Evolutionary conservation across 2,888 invertebrate species (phyloP).

Genomic region (Ophioninae sp.): DNA sequence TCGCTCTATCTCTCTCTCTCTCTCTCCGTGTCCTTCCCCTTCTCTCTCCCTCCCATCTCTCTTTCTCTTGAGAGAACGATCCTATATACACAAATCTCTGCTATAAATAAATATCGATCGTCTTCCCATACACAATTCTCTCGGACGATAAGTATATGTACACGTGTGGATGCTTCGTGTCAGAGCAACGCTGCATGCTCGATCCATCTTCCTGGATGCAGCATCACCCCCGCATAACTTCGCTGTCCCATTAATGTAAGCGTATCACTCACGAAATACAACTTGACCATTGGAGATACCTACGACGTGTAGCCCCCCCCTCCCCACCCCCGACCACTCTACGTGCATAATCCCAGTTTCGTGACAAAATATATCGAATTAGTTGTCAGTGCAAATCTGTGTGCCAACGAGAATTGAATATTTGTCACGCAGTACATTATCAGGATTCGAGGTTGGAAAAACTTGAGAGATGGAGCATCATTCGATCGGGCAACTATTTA

Average conservation of each 20-base stretch:
- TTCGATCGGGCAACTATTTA: neutral
- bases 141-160: conserved; percentile 43
- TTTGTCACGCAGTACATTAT: neutral
- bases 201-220: conserved; percentile 16
- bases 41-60: no score
- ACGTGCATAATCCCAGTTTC: no score
- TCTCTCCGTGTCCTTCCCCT: no score
- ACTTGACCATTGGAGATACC: no score
- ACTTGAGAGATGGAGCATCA: neutral
- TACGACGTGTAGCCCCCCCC: no score
- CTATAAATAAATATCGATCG: conserved; percentile 60
- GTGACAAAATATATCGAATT: no score
- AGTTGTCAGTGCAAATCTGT: no score
- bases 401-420: no score
- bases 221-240: conserved; percentile 13
- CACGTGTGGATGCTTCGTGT: conserved; percentile 32
- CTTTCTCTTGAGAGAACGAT: conserved; percentile 8
- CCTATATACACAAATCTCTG: conserved; percentile 40
- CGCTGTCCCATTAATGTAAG: conserved; percentile 9
- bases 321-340: no score
- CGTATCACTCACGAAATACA: neutral
- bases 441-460: no score
- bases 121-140: conserved; percentile 15
- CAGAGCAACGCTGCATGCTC: conserved; percentile 25
- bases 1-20: no score